These are phyloP conservation scores for Cynopterus sphinx DNA, from an alignment of 2,797 vertebrate species.

Conservation along the genomic window DNA sequence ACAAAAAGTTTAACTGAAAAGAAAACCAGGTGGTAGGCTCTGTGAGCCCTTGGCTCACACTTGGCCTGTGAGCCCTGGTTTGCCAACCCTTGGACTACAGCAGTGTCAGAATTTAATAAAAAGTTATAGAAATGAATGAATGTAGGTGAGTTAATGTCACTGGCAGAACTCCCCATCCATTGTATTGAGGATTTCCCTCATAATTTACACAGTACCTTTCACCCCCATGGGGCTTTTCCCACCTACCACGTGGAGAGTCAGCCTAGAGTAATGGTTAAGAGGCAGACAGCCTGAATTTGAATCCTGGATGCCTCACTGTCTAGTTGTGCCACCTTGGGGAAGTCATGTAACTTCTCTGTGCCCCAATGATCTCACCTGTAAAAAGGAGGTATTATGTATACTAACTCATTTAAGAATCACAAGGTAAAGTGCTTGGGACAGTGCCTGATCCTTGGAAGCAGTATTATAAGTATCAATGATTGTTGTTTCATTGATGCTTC, in stretches of 20 bases:
- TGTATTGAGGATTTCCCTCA: neutral
- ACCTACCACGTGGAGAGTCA: neutral
- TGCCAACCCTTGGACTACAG: neutral
- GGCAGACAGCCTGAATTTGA: neutral
- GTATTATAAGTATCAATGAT: neutral
- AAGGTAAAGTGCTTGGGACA: neutral
- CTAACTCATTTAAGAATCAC: neutral
- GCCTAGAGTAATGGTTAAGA: neutral
- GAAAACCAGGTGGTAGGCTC: neutral
- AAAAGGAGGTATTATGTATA: neutral
- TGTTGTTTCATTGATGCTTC: neutral
- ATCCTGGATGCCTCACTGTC: neutral
- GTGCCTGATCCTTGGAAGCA: neutral
- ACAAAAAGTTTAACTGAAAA: neutral
- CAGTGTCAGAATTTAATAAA: neutral
- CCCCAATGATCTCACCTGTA: constrained; percentile 39
- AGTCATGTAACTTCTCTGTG: neutral
- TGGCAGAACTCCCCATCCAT: constrained; percentile 15
- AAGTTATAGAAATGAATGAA: neutral
- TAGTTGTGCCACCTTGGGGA: neutral
- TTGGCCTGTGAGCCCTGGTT: neutral
- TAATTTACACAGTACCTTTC: neutral
- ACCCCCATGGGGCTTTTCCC: neutral
- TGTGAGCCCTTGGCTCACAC: neutral
- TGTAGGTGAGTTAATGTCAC: neutral